Evolutionary conservation across 2,113 vertebrate genomes (phyloP).

Genomic region (Neogale vison): DNA sequence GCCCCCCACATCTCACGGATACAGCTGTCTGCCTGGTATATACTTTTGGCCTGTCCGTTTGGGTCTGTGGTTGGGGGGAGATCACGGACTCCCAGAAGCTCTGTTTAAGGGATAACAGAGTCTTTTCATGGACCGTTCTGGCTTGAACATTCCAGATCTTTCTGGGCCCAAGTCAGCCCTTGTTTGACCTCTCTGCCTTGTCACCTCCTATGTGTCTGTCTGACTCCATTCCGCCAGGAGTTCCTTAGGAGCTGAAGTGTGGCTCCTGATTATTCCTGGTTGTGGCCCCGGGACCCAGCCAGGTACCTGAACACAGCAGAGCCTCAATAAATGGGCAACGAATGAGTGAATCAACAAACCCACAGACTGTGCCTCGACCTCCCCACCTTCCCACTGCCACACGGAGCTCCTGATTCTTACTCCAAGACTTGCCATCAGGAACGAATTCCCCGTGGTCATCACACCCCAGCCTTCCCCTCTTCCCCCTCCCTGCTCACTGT

Average conservation of each 20-base stretch:
- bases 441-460: neutral
- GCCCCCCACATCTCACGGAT: neutral
- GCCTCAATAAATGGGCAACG: neutral
- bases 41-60: neutral
- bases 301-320: neutral
- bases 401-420: neutral
- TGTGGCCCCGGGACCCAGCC: neutral
- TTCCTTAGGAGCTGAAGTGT: neutral
- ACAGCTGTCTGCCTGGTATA: accelerated
- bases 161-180: neutral
- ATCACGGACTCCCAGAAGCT: neutral
- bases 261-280: neutral
- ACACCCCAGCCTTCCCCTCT: neutral
- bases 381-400: neutral
- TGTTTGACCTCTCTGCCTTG: neutral
- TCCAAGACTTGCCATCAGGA: neutral
- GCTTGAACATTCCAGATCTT: neutral
- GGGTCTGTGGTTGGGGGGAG: neutral
- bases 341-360: neutral
- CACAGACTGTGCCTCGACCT: neutral
- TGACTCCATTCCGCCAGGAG: neutral
- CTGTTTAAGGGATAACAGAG: neutral
- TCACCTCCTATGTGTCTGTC: neutral
- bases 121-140: neutral
- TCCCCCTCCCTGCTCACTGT: neutral